Percentiles rank a stretch among this genome's conserved stretches.
phyloP scores from a whole-genome alignment of 2,113 vertebrate species.

The Corydoras sp. region DNA sequence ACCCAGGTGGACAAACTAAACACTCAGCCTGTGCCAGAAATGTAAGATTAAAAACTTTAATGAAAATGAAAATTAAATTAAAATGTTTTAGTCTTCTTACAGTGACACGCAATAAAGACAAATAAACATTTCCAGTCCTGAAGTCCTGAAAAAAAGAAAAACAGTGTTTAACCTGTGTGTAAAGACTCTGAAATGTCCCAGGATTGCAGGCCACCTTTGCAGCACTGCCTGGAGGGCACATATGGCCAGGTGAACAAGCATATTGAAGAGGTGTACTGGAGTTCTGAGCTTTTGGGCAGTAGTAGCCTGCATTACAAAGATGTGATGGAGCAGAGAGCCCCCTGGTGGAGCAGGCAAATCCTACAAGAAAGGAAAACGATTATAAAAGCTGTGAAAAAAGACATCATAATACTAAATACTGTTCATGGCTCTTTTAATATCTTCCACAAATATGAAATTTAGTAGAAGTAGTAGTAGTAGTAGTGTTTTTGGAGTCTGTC shows the following conservation, averaged over 20 bases:
- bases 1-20: conserved; percentile 70
- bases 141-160: too few species aligned
- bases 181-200: conserved; percentile 76
- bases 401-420: too few species aligned
- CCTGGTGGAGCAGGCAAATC: conserved; percentile 64
- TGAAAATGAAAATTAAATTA: too few species aligned
- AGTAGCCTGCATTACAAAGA: conserved; percentile 62
- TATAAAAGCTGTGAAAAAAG: too few species aligned
- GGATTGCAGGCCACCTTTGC: conserved; percentile 65
- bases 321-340: conserved; percentile 68
- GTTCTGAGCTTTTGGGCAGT: conserved; percentile 56
- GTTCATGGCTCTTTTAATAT: too few species aligned
- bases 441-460: too few species aligned
- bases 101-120: too few species aligned
- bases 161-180: conserved; percentile 60
- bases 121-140: too few species aligned
- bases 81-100: too few species aligned
- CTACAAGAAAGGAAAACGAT: conserved; percentile 48
- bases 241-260: conserved; percentile 72
- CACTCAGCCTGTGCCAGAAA: conserved; percentile 57
- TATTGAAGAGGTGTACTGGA: conserved; percentile 45
- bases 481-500: too few species aligned
- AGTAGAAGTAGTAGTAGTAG: too few species aligned
- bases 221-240: conserved; percentile 74
- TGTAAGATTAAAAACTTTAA: too few species aligned